Conservation (phyloP, 2,113 vertebrate species). For the Paracanthobrama guichenoti region DNA sequence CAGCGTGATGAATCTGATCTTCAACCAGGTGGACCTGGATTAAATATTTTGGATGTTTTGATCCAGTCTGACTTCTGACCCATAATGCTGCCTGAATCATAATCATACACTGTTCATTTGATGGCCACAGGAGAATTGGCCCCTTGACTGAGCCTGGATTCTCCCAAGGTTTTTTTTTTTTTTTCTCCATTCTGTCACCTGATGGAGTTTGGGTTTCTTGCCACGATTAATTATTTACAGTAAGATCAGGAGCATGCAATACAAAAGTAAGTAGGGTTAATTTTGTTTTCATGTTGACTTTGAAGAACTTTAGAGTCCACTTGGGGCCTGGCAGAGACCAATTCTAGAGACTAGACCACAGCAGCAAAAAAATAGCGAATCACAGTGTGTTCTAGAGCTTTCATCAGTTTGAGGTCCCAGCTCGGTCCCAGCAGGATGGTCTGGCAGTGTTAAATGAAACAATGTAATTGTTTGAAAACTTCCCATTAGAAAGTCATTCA, state of each 20-base stretch:
- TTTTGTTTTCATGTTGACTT: constrained; percentile 5
- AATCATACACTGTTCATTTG: too few relatives aligned
- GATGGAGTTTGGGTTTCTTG: too few relatives aligned
- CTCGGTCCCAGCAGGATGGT: neutral
- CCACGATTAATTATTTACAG: neutral
- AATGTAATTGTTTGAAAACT: constrained; percentile 22
- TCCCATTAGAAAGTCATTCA: neutral
- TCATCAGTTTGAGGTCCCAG: constrained; percentile 17
- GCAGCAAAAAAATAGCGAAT: neutral
- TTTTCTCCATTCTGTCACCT: too few relatives aligned
- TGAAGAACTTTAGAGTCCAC: neutral
- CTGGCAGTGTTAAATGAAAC: neutral
- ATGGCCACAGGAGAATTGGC: too few relatives aligned
- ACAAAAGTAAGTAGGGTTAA: neutral
- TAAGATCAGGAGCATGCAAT: neutral
- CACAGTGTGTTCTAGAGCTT: neutral
- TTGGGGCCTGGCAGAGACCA: constrained; percentile 1
- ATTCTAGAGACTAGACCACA: neutral
- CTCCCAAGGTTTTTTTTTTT: too few relatives aligned
- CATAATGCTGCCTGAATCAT: too few relatives aligned
- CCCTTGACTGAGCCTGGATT: too few relatives aligned
- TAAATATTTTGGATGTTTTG: too few relatives aligned
- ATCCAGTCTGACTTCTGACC: too few relatives aligned
- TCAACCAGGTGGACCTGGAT: too few relatives aligned
- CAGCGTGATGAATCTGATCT: too few relatives aligned